Conservation (phyloP, 2,113 vertebrate genomes). For the Fulica atra region DNA sequence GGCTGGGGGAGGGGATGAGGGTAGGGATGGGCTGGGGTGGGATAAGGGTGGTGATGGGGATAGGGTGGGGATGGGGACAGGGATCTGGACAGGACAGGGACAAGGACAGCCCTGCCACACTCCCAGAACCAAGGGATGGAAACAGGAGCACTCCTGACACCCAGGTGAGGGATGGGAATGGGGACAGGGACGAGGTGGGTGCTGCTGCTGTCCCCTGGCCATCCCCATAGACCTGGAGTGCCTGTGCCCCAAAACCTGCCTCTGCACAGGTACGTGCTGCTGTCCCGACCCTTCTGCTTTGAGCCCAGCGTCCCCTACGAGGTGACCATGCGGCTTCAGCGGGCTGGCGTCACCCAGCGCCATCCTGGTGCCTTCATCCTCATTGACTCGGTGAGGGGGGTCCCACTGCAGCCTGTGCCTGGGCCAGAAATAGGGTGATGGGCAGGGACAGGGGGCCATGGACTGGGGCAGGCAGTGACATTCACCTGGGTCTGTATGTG, state of each 20-base stretch:
- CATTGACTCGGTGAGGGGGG: conserved; percentile 80
- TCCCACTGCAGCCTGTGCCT: rapidly evolving
- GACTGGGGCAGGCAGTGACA: not conserved
- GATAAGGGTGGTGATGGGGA: not conserved
- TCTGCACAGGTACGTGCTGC: conserved; percentile 76
- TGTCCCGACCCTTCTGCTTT: conserved; percentile 87
- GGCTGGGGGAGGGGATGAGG: not conserved
- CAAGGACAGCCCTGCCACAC: not conserved
- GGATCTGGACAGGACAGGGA: not conserved
- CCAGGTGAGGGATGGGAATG: not conserved
- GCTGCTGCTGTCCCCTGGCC: not conserved
- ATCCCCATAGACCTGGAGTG: not conserved
- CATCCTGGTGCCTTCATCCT: conserved; percentile 81
- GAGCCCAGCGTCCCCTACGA: conserved; percentile 82
- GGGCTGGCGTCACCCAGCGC: conserved; percentile 72
- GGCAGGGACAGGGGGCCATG: rapidly evolving
- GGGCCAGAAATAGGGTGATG: not conserved
- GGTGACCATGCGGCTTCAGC: conserved; percentile 80
- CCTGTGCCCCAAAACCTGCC: rapidly evolving
- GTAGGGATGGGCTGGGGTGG: not conserved
- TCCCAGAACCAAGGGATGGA: not conserved
- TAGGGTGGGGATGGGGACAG: no score
- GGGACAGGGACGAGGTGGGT: not conserved
- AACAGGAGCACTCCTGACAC: not conserved
- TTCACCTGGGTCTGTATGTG: rapidly evolving